Conservation (phyloP, 2,113 vertebrate genomes). For the Sander vitreus region DNA sequence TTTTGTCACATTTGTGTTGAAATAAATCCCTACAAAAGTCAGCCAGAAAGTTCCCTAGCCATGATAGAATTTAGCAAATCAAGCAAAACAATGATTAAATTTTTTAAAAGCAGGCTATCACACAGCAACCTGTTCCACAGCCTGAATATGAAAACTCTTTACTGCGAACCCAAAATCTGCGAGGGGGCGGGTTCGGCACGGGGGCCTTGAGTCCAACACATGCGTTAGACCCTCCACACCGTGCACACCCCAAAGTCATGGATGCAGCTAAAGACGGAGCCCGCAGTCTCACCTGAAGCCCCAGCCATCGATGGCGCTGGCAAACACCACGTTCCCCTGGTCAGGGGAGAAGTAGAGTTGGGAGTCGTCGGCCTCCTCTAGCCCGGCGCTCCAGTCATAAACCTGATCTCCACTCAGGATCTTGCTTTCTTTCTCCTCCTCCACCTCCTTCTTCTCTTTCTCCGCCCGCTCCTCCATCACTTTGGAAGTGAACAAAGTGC, state of each 20-base stretch:
- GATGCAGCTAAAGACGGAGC: background rate
- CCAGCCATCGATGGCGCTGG: constrained; percentile 96
- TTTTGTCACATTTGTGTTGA: no score
- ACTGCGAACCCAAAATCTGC: no score
- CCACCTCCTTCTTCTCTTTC: constrained; percentile 82
- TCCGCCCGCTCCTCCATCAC: constrained; percentile 95
- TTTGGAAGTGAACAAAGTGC: constrained; percentile 93
- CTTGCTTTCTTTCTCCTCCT: constrained; percentile 75
- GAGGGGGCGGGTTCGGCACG: no score
- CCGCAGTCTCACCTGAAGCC: constrained; percentile 89
- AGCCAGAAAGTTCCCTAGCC: no score
- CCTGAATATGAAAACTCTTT: no score
- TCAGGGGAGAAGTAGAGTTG: constrained; percentile 97
- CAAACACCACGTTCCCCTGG: constrained; percentile 96
- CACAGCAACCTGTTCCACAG: no score
- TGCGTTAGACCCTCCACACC: no score
- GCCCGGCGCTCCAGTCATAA: constrained; percentile 96
- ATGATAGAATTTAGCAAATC: no score
- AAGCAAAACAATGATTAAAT: no score
- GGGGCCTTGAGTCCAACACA: no score
- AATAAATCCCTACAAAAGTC: no score
- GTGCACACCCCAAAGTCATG: background rate
- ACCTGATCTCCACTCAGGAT: constrained; percentile 82
- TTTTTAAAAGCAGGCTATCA: no score
- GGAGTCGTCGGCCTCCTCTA: constrained; percentile 93